Conservation (phyloP, 2,888 invertebrate species). For the Loripinus fragilis region DNA sequence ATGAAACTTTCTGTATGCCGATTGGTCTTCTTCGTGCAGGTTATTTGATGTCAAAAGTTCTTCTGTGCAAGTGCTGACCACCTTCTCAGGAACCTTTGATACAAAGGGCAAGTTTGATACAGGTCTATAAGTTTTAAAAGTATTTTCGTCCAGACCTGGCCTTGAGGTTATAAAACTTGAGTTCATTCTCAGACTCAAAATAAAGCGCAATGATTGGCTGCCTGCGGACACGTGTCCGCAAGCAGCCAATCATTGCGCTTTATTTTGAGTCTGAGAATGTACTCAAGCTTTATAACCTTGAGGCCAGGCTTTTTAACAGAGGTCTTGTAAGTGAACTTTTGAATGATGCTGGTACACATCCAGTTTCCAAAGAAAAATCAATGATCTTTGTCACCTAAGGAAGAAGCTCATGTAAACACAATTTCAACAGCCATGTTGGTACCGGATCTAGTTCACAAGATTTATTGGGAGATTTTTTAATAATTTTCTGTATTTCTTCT, state of each 20-base stretch:
- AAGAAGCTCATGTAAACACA: constrained; percentile 34
- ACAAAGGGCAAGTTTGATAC: constrained; percentile 49
- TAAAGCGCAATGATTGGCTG: too few species aligned
- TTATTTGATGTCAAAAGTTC: constrained; percentile 36
- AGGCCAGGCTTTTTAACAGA: constrained; percentile 28
- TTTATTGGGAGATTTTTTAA: constrained; percentile 23
- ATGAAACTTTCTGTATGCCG: constrained; percentile 43
- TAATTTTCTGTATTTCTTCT: constrained; percentile 3
- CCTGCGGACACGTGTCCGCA: too few species aligned
- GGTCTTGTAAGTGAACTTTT: constrained; percentile 22
- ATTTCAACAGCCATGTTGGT: constrained; percentile 39
- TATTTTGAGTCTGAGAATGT: too few species aligned
- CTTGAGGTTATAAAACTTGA: too few species aligned
- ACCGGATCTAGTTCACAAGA: constrained; percentile 43
- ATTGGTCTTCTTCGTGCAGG: constrained; percentile 39
- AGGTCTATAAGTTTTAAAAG: constrained; percentile 45
- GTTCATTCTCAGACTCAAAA: too few species aligned
- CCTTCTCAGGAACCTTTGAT: constrained; percentile 46
- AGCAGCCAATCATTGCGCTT: too few species aligned
- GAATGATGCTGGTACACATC: constrained; percentile 23
- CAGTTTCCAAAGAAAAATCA: constrained; percentile 7
- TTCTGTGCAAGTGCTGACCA: constrained; percentile 29
- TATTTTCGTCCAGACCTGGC: constrained; percentile 32
- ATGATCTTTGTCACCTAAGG: constrained; percentile 19
- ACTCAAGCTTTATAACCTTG: too few species aligned